These are phyloP conservation scores for Drosophila tani DNA, from an alignment of 1,140 invertebrate species.

Conservation along the genomic window DNA sequence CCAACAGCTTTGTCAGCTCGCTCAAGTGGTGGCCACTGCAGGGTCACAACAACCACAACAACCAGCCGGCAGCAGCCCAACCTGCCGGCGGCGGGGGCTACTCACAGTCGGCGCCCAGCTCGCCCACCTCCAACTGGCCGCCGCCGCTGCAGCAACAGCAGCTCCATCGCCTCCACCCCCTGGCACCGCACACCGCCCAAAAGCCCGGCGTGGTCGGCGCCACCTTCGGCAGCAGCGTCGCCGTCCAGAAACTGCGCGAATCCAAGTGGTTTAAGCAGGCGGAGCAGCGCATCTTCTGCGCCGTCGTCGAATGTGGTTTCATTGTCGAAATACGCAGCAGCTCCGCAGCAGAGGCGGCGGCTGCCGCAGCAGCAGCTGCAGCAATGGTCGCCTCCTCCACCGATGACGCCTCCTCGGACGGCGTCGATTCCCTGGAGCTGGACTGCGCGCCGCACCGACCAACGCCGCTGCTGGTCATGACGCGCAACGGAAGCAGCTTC, in stretches of 20 bases:
- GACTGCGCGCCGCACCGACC: conserved; percentile 53
- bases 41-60: conserved; percentile 76
- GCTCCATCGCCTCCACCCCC: conserved; percentile 56
- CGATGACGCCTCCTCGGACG: conserved; percentile 28
- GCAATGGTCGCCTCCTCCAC: conserved; percentile 52
- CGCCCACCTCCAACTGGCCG: conserved; percentile 75
- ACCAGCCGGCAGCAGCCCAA: conserved; percentile 50
- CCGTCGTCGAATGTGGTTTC: conserved; percentile 89
- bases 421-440: conserved; percentile 59
- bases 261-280: conserved; percentile 89
- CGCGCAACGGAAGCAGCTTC: conserved; percentile 75
- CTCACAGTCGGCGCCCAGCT: conserved; percentile 72
- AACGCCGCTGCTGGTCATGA: conserved; percentile 58
- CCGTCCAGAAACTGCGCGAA: conserved; percentile 88
- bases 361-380: conserved; percentile 55
- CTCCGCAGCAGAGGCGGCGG: conserved; percentile 62
- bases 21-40: conserved; percentile 84
- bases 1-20: conserved; percentile 82
- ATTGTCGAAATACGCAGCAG: conserved; percentile 87
- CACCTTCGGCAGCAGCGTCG: conserved; percentile 88
- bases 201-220: conserved; percentile 50
- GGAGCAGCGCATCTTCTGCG: conserved; percentile 88
- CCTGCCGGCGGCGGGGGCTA: conserved; percentile 48
- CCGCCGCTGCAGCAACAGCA: conserved; percentile 66
- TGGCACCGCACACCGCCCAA: conserved; percentile 59